Evolutionary conservation across 2,888 invertebrate genomes (phyloP).

Genomic region (Plagodis dolabraria): DNA sequence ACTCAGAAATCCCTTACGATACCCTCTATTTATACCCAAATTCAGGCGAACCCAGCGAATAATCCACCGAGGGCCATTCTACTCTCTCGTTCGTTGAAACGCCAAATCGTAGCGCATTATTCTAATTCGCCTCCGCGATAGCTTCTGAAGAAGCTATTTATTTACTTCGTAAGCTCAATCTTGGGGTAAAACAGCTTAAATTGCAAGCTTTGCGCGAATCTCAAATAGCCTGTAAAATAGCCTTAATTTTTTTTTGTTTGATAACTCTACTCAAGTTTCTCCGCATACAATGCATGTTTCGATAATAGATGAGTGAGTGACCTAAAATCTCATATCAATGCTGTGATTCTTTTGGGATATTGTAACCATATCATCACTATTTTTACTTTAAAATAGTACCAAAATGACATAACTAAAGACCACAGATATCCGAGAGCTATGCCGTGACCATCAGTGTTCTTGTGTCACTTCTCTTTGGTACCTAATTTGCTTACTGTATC

Average conservation of each 20-base stretch:
- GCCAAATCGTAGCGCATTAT: slow-evolving; percentile 83
- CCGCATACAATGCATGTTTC: background rate
- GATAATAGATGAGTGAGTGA: background rate
- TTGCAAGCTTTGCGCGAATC: slow-evolving; percentile 10
- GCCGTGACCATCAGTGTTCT: too few relatives aligned
- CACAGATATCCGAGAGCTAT: too few relatives aligned
- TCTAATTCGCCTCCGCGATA: slow-evolving; percentile 82
- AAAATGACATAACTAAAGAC: too few relatives aligned
- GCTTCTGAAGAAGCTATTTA: slow-evolving; percentile 83
- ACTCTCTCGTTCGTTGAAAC: slow-evolving; percentile 80
- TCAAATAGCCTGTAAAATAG: background rate
- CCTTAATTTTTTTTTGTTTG: background rate
- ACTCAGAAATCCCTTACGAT: slow-evolving; percentile 55
- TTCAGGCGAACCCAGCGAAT: slow-evolving; percentile 72
- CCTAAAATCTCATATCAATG: too few relatives aligned
- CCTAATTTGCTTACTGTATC: too few relatives aligned
- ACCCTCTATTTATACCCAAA: slow-evolving; percentile 79
- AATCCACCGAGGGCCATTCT: slow-evolving; percentile 80
- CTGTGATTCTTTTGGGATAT: too few relatives aligned
- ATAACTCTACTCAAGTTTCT: background rate
- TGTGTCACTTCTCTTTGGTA: too few relatives aligned
- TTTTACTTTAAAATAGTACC: too few relatives aligned
- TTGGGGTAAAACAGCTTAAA: slow-evolving; percentile 27
- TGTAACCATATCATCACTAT: too few relatives aligned
- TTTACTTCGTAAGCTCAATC: slow-evolving; percentile 73